These are phyloP conservation scores for Gymnocypris eckloni DNA, from an alignment of 2,797 vertebrate genomes.

Conservation along the genomic window DNA sequence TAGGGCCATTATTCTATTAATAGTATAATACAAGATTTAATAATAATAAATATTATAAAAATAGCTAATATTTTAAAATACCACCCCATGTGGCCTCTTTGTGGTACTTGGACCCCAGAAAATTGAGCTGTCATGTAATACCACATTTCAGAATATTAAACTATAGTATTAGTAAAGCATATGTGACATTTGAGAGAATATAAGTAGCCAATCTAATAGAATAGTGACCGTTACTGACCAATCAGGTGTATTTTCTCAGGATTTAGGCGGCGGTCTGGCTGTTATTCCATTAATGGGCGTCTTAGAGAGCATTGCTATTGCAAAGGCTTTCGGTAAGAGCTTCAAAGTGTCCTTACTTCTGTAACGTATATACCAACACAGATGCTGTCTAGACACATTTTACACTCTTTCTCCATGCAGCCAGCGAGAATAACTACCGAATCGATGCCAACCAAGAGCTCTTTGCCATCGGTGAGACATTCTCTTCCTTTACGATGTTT, in stretches of 20 bases:
- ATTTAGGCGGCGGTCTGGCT: slow-evolving; percentile 85
- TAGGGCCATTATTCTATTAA: neutral
- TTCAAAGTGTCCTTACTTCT: neutral
- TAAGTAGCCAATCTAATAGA: neutral
- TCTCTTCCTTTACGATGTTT: neutral
- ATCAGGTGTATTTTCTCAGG: slow-evolving; percentile 70
- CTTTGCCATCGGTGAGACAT: slow-evolving; percentile 85
- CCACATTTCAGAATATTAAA: no score
- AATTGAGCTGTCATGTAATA: neutral
- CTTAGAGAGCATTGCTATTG: slow-evolving; percentile 91
- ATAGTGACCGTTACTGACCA: neutral
- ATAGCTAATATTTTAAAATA: neutral
- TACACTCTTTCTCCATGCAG: slow-evolving; percentile 69
- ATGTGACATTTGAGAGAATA: neutral
- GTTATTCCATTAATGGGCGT: slow-evolving; percentile 93
- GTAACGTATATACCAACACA: neutral
- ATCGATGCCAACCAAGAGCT: slow-evolving; percentile 92
- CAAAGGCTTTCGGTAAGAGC: slow-evolving; percentile 90
- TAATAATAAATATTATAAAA: neutral
- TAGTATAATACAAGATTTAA: neutral
- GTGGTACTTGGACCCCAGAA: neutral
- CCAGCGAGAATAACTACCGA: slow-evolving; percentile 88
- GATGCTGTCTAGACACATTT: neutral
- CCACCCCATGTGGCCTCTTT: neutral
- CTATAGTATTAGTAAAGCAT: neutral